These are phyloP conservation scores for Coregonus sp. DNA, from an alignment of 2,797 vertebrate species.

Conservation along the genomic window DNA sequence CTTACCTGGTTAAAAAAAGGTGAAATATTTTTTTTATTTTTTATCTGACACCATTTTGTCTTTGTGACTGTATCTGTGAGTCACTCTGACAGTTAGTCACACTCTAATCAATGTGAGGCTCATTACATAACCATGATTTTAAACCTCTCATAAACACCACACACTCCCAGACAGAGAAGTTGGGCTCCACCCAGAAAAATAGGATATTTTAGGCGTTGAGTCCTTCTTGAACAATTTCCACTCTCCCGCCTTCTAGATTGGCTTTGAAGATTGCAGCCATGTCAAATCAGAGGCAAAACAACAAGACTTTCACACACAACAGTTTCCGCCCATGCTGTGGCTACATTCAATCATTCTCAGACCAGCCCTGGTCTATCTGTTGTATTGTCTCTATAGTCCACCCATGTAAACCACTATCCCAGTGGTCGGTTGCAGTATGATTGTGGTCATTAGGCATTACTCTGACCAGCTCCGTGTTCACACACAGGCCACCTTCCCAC, in stretches of 20 bases:
- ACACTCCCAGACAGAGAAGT: neutral
- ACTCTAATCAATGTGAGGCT: neutral
- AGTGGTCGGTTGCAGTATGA: neutral
- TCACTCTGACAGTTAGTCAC: neutral
- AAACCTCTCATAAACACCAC: neutral
- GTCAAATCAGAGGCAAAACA: neutral
- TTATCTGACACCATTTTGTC: neutral
- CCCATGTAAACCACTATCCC: neutral
- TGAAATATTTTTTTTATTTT: no score
- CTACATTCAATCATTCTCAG: neutral
- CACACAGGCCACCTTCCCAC: neutral
- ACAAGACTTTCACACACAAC: constrained; percentile 4
- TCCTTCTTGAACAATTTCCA: constrained; percentile 3
- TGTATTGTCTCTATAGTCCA: neutral
- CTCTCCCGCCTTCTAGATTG: neutral
- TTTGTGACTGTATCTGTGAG: neutral
- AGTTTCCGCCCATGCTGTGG: neutral
- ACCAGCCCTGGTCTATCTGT: neutral
- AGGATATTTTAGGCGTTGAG: constrained; percentile 4
- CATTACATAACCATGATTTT: neutral
- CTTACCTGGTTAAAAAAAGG: no score
- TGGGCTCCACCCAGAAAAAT: neutral
- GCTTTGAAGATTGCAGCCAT: neutral
- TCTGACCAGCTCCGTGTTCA: neutral
- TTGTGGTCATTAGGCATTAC: neutral